phyloP scores from a whole-genome alignment of 2,797 vertebrate species.

The Pachyuromys duprasi region DNA sequence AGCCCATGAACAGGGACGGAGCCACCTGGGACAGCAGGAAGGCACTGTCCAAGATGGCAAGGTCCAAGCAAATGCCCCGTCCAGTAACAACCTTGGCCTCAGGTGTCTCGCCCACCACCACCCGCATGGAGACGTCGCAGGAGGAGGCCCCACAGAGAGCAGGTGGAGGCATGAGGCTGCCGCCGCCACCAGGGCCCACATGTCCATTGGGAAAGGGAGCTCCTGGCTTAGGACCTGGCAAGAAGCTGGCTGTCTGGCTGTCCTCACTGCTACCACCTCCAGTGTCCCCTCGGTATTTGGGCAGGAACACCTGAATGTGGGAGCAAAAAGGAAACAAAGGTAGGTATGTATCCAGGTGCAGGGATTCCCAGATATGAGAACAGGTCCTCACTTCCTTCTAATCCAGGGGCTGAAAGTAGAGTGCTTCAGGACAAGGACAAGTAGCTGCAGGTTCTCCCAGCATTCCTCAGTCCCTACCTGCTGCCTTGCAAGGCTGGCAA shows the following conservation, averaged over 20 bases:
- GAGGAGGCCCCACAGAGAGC: constrained; percentile 84
- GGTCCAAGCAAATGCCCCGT: constrained; percentile 92
- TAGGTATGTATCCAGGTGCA: neutral
- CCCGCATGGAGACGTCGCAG: constrained; percentile 84
- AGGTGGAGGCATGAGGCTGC: constrained; percentile 69
- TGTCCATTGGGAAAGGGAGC: constrained; percentile 85
- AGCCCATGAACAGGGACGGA: constrained; percentile 91
- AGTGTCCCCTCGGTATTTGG: constrained; percentile 84
- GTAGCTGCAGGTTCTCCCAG: too few species aligned
- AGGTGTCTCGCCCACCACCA: constrained; percentile 75
- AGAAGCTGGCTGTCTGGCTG: constrained; percentile 78
- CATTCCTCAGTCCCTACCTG: too few species aligned
- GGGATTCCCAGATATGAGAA: neutral
- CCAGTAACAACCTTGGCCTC: constrained; percentile 67
- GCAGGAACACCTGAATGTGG: constrained; percentile 88
- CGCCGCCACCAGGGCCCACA: neutral
- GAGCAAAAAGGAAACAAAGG: neutral
- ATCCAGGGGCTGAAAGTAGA: neutral
- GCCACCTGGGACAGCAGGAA: constrained; percentile 93
- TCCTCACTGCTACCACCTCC: constrained; percentile 64
- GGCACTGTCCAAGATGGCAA: constrained; percentile 93
- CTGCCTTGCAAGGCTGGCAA: too few species aligned
- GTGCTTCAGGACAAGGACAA: too few species aligned
- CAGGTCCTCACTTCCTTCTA: neutral
- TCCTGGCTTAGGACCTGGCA: constrained; percentile 81